Percentiles rank a stretch among this genome's conserved stretches.
These are phyloP conservation scores for Chymomyza costata DNA, from an alignment of 1,140 invertebrate species.

Conservation along the genomic window DNA sequence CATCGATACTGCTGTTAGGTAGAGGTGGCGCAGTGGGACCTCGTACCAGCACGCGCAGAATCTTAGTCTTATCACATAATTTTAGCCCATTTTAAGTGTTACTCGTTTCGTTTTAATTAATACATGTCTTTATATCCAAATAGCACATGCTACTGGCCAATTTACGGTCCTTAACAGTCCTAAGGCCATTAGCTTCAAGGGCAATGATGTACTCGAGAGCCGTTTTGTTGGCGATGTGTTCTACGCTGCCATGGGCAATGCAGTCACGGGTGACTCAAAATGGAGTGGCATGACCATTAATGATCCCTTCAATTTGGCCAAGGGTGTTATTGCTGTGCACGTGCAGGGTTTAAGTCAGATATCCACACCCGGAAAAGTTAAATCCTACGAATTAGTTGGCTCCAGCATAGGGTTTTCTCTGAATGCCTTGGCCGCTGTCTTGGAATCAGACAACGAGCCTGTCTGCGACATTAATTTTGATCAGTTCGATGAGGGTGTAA, in stretches of 20 bases:
- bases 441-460: conserved; percentile 54
- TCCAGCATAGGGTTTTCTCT: conserved; percentile 36
- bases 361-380: conserved; percentile 75
- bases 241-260: conserved; percentile 82
- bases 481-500: conserved; percentile 80
- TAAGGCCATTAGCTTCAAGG: conserved; percentile 80
- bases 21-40: conserved; percentile 19
- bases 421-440: conserved; percentile 40
- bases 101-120: too few relatives aligned
- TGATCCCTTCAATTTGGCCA: conserved; percentile 86
- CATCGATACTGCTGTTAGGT: conserved; percentile 25
- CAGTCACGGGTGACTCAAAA: conserved; percentile 78
- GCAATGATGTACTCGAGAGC: conserved; percentile 78
- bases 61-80: conserved; percentile 1
- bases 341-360: conserved; percentile 82
- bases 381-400: conserved; percentile 54
- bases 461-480: conserved; percentile 80
- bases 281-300: conserved; percentile 84
- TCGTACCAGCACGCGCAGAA: conserved; percentile 47
- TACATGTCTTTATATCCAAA: conserved; percentile 52
- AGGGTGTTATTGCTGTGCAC: conserved; percentile 84
- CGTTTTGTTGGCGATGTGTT: conserved; percentile 84
- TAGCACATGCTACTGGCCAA: conserved; percentile 81
- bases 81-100: too few relatives aligned
- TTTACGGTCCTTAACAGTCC: conserved; percentile 82